These are phyloP conservation scores for Diploscapter pachys DNA, from an alignment of 1,140 invertebrate genomes.

Conservation along the genomic window DNA sequence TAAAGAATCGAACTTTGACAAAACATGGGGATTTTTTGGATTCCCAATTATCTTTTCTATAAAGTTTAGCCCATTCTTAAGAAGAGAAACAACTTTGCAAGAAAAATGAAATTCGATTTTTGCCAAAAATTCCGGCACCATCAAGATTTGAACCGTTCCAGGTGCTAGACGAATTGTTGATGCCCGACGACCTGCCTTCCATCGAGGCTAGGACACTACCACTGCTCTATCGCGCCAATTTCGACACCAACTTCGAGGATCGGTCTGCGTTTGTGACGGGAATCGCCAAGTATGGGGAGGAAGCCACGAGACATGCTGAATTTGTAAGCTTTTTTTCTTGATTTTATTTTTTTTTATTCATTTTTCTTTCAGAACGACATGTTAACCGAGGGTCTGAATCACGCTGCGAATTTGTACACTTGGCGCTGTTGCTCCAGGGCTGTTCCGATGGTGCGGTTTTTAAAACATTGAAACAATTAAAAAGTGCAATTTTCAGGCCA, in stretches of 20 bases:
- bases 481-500: constrained; percentile 70
- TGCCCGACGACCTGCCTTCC: constrained; percentile 95
- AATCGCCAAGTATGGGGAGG: constrained; percentile 97
- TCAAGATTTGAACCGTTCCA: constrained; percentile 70
- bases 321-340: constrained; percentile 69
- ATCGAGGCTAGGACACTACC: constrained; percentile 96
- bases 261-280: constrained; percentile 96
- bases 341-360: not conserved
- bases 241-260: constrained; percentile 72
- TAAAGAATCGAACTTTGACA: too few relatives aligned
- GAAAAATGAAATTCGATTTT: too few relatives aligned
- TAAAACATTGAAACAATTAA: constrained; percentile 4
- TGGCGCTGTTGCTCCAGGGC: constrained; percentile 97
- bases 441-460: constrained; percentile 71
- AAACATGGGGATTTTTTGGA: too few relatives aligned
- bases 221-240: constrained; percentile 75
- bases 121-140: too few relatives aligned
- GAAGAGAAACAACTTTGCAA: too few relatives aligned
- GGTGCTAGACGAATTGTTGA: constrained; percentile 89
- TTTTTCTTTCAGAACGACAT: constrained; percentile 77
- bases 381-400: constrained; percentile 91
- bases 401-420: constrained; percentile 97
- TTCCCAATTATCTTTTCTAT: too few relatives aligned
- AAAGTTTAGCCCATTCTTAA: too few relatives aligned
- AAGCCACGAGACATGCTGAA: constrained; percentile 95